Evolutionary conservation across 2,797 vertebrate species (phyloP).

Genomic region (Melanotaenia trifasciata): DNA sequence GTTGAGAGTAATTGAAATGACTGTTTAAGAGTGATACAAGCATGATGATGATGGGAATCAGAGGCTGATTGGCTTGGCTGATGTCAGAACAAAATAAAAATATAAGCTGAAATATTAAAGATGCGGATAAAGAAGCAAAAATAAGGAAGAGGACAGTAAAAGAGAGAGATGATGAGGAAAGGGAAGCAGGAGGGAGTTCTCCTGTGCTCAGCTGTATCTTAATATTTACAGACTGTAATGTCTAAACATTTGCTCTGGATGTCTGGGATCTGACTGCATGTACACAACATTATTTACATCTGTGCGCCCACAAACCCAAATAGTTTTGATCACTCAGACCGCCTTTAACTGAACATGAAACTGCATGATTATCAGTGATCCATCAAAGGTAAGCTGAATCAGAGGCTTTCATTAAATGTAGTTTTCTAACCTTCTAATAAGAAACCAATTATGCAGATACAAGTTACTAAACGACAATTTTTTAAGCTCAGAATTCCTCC

Average conservation of each 20-base stretch:
- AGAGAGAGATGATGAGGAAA: not conserved
- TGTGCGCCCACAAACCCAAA: constrained; percentile 3
- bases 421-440: not conserved
- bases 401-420: not conserved
- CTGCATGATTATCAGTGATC: not conserved
- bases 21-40: constrained; percentile 1
- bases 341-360: constrained; percentile 16
- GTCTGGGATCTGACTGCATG: constrained; percentile 31
- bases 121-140: constrained; percentile 1
- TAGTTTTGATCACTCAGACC: not conserved
- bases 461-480: not conserved
- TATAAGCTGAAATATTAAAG: constrained; percentile 13
- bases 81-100: not conserved
- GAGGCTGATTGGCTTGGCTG: not conserved
- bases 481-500: not conserved
- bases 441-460: no score
- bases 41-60: not conserved
- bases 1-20: not conserved
- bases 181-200: not conserved
- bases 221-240: constrained; percentile 48
- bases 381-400: constrained; percentile 29
- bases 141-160: not conserved
- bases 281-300: constrained; percentile 23
- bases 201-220: constrained; percentile 6
- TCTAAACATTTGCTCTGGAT: constrained; percentile 32